A percentile compares a stretch with the other conserved stretches of the same genome.
These are phyloP conservation scores for Drosophila persimilis DNA, from an alignment of 1,140 invertebrate species.

Conservation along the genomic window DNA sequence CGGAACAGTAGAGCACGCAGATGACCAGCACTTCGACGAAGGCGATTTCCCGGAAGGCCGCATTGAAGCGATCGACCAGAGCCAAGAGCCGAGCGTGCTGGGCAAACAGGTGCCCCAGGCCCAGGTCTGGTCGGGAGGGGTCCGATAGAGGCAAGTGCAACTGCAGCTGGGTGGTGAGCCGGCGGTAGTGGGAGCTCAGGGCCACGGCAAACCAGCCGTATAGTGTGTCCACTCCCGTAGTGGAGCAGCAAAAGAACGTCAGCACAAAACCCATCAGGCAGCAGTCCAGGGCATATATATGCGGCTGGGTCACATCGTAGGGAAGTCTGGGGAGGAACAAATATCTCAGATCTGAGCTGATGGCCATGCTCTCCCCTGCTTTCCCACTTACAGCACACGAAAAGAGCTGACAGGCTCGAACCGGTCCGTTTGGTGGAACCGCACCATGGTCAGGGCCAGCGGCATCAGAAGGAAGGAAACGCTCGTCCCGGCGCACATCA, in stretches of 20 bases:
- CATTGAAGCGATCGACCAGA: constrained; percentile 40
- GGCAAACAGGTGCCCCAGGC: constrained; percentile 23
- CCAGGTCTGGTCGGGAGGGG: constrained; percentile 7
- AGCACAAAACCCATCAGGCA: constrained; percentile 54
- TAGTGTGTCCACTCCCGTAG: constrained; percentile 55
- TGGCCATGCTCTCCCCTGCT: background rate
- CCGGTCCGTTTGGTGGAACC: constrained; percentile 19
- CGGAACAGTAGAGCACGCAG: constrained; percentile 56
- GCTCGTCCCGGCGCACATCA: constrained; percentile 61
- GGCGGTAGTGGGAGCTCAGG: constrained; percentile 54
- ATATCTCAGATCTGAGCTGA: too few relatives aligned
- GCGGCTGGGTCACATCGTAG: constrained; percentile 47
- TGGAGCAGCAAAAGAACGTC: constrained; percentile 63
- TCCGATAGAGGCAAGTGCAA: background rate
- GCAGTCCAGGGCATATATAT: constrained; percentile 51
- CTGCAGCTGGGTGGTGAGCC: constrained; percentile 27
- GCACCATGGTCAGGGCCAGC: constrained; percentile 34
- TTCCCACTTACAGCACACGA: constrained; percentile 44
- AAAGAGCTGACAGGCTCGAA: constrained; percentile 55
- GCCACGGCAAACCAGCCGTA: constrained; percentile 59
- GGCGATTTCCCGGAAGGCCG: constrained; percentile 44
- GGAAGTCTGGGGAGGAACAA: constrained; percentile 24
- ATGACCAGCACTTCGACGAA: constrained; percentile 60
- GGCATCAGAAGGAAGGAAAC: constrained; percentile 55
- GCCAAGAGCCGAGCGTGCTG: constrained; percentile 37